A percentile compares a stretch with the other conserved stretches of the same genome.
These are phyloP conservation scores for Drosophila affinis DNA, from an alignment of 2,888 invertebrate genomes.

Conservation along the genomic window DNA sequence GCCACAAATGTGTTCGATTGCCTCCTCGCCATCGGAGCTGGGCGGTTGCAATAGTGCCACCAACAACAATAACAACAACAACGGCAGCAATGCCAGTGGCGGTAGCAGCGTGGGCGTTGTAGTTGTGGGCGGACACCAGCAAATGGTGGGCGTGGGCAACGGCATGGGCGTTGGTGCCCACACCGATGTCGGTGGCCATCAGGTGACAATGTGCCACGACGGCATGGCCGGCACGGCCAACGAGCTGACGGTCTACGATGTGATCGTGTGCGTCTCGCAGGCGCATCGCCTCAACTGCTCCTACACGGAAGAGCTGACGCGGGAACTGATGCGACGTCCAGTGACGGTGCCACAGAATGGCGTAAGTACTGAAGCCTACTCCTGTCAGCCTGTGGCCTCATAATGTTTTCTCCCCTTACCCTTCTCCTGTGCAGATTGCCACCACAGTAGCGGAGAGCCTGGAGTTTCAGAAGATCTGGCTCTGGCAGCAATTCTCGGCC, in stretches of 20 bases:
- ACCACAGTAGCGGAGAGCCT: constrained; percentile 87
- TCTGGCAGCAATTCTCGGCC: constrained; percentile 95
- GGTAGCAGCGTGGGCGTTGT: constrained; percentile 62
- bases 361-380: constrained; percentile 56
- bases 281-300: constrained; percentile 95
- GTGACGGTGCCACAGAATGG: constrained; percentile 86
- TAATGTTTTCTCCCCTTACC: not conserved
- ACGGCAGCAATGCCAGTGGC: constrained; percentile 53
- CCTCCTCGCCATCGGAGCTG: constrained; percentile 83
- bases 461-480: constrained; percentile 90
- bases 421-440: constrained; percentile 83
- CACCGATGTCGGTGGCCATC: constrained; percentile 58
- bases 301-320: constrained; percentile 93
- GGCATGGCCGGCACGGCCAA: constrained; percentile 83
- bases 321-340: constrained; percentile 88
- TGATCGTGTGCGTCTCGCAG: constrained; percentile 90
- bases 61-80: constrained; percentile 62
- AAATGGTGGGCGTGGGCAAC: constrained; percentile 61
- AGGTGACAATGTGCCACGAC: constrained; percentile 72
- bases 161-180: constrained; percentile 38
- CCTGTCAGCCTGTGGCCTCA: not conserved
- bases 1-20: constrained; percentile 84
- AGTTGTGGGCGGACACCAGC: constrained; percentile 65
- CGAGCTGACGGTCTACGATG: constrained; percentile 90
- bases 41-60: constrained; percentile 82